Evolutionary conservation across 2,888 invertebrate genomes (phyloP), one percentile per base, ranked within the genome.

Genomic region (Amorpha juglandis): DNA sequence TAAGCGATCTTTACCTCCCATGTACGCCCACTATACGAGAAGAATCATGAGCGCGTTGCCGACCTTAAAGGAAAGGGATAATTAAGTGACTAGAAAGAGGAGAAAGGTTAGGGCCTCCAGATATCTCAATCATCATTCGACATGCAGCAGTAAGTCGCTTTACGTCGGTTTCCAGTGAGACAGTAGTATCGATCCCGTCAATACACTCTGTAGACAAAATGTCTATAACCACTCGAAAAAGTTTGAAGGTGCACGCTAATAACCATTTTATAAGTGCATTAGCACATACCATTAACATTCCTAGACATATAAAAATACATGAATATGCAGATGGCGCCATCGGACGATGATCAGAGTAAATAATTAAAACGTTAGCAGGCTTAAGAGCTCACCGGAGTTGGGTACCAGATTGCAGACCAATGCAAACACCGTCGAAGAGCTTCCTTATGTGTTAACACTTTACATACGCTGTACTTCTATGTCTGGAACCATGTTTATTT

Each of bases 281-380:
- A 58, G 11, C 11, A 19, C 0, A 38, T 19, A n/a, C 33, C 1
- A 58, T 38, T 58, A 42, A 58, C 16, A 42, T 21, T 19, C 12
- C 12, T 12, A 58, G 42, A 58, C 19, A 33, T 51, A 33, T 52
- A 52, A 14, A 27, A 52, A 55, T 55, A 16, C 75, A 76, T 78
- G 75, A 80, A 79, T 80, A 78, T 77, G 75, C 66, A 78, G 73
- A 69, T 63, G 74, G 70, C 75, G 71, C 71, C 75, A 62, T 33
- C 47, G 47, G 48, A 76, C 74, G 74, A 75, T 74, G 72, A 74
- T 71, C 70, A 78, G 78, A 84, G 82, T 86, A 81, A 85, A 82
- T 86, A 82, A 84, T 83, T 82, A 82, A 81, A 74, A 75, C 76
- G 70, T 73, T 79, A 80, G 82, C 80, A 74, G 80, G 81, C 81